Conservation (phyloP, 2,113 vertebrate genomes). For the Coptodon bakossiorum region DNA sequence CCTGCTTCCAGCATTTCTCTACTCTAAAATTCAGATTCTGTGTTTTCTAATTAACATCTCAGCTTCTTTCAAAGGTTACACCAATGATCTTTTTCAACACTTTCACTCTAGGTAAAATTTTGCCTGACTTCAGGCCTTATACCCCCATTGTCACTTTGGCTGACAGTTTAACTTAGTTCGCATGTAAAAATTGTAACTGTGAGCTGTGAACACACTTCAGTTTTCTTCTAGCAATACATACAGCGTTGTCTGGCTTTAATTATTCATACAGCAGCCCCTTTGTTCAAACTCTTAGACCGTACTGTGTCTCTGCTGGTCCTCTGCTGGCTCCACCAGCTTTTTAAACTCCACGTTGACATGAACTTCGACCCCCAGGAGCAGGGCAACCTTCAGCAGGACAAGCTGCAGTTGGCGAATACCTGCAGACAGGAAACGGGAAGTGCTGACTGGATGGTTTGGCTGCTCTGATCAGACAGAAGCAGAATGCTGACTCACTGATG, state of each 20-base stretch:
- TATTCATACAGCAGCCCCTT: not conserved
- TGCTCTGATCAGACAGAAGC: not conserved
- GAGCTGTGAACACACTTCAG: not conserved
- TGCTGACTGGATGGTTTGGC: not conserved
- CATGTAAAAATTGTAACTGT: not conserved
- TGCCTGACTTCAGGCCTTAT: not conserved
- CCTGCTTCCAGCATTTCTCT: not conserved
- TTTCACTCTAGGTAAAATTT: not conserved
- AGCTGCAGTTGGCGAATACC: conserved; percentile 96
- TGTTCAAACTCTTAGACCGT: conserved; percentile 36
- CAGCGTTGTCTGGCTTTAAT: not conserved
- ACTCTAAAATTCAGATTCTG: not conserved
- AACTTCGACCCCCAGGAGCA: conserved; percentile 91
- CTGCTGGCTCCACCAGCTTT: conserved; percentile 81
- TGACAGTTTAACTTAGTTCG: not conserved
- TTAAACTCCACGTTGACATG: conserved; percentile 94
- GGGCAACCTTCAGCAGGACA: conserved; percentile 89
- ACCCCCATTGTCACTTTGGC: not conserved
- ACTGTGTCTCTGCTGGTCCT: conserved; percentile 81
- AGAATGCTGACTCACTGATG: conserved; percentile 78
- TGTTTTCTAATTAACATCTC: not conserved
- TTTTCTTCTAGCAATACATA: not conserved
- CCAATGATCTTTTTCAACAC: not conserved
- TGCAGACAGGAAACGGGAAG: conserved; percentile 29
- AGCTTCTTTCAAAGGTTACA: not conserved